Percentiles rank a stretch among this genome's conserved stretches.
These are phyloP conservation scores for Leptocoma aspasia DNA, from an alignment of 2,113 vertebrate species.

Conservation along the genomic window DNA sequence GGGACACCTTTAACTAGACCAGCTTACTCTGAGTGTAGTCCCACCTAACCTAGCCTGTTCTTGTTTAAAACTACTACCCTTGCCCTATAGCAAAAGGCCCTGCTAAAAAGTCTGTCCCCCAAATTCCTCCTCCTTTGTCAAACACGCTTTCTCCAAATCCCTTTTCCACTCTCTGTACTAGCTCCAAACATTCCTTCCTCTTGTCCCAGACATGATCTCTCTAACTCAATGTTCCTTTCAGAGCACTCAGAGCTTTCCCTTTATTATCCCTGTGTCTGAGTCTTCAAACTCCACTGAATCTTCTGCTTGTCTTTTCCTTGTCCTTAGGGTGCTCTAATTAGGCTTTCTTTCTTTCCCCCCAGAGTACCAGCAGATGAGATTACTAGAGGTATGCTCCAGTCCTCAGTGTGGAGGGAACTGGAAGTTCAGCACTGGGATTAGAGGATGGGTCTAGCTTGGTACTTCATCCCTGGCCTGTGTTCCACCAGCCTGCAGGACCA, in stretches of 20 bases:
- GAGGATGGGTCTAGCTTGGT: background rate
- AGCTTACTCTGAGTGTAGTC: background rate
- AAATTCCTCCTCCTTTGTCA: background rate
- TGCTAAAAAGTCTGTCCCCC: background rate
- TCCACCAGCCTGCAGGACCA: background rate
- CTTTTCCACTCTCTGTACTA: background rate
- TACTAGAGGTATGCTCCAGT: background rate
- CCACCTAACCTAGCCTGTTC: background rate
- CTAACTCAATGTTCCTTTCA: background rate
- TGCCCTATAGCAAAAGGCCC: background rate
- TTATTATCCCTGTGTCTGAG: background rate
- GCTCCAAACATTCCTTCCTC: background rate
- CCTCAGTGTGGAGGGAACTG: background rate
- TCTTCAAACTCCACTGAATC: background rate
- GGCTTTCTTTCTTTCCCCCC: background rate
- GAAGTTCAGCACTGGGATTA: background rate
- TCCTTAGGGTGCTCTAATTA: background rate
- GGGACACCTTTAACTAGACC: background rate
- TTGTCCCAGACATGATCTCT: background rate
- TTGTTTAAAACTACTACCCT: background rate
- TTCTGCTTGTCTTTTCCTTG: background rate
- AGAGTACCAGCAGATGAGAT: background rate
- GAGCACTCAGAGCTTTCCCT: background rate
- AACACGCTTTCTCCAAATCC: accelerated
- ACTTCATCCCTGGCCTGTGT: background rate